These are phyloP conservation scores for Pycnomerus fuliginosus DNA, from an alignment of 2,888 invertebrate species.

Conservation along the genomic window DNA sequence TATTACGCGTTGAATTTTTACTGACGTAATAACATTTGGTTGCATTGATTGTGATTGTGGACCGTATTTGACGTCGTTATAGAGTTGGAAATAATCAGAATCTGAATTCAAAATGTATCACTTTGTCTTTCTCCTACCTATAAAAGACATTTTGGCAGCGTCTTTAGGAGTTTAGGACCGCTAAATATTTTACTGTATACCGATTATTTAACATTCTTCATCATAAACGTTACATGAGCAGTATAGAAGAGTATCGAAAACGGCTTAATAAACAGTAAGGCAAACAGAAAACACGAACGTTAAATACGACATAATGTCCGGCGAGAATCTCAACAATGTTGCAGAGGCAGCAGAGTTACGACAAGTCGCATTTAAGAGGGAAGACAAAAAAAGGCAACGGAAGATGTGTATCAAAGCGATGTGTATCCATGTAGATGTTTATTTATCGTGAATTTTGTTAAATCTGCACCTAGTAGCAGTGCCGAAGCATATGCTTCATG, in stretches of 20 bases:
- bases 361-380: no score
- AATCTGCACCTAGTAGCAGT: no score
- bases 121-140: constrained; percentile 2
- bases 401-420: no score
- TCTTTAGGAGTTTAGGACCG: constrained; percentile 10
- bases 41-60: no score
- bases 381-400: no score
- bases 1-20: no score
- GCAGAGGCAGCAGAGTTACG: no score
- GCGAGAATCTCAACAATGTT: constrained; percentile 9
- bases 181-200: constrained; percentile 7
- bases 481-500: no score
- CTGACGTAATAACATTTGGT: no score
- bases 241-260: constrained; percentile 10
- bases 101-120: constrained; percentile 2
- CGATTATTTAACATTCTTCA: constrained; percentile 11
- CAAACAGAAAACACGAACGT: constrained; percentile 13
- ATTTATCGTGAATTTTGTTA: no score
- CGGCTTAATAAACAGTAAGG: constrained; percentile 10
- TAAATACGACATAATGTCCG: constrained; percentile 8
- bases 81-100: not conserved
- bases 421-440: no score
- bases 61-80: not conserved
- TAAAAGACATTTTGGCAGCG: constrained; percentile 4
- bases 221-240: constrained; percentile 12